Conservation (phyloP, 2,797 vertebrate genomes). For the Peromyscus melanophrys region DNA sequence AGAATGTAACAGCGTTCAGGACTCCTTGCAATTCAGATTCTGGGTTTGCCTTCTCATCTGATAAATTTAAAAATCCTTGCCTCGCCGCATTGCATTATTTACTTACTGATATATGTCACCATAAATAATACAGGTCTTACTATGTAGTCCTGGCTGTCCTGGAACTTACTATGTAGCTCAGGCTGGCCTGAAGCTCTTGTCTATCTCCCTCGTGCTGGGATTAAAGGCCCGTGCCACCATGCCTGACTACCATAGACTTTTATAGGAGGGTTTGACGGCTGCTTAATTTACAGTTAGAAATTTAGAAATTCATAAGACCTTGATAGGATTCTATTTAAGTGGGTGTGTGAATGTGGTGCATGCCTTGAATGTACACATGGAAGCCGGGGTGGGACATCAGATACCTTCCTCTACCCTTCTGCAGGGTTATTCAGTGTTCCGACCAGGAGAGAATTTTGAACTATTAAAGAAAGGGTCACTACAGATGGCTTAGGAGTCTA, state of each 20-base stretch:
- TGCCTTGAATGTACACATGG: background rate
- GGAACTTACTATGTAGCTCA: background rate
- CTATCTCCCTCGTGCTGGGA: too few relatives aligned
- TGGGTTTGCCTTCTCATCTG: conserved; percentile 26
- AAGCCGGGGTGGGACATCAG: background rate
- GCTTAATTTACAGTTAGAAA: conserved; percentile 11
- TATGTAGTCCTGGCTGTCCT: background rate
- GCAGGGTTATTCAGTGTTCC: background rate
- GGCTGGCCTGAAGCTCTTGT: background rate
- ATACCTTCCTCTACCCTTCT: background rate
- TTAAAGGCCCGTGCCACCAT: background rate
- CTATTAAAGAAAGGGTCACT: background rate
- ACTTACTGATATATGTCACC: background rate
- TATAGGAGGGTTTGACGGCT: background rate
- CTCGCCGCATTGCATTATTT: background rate
- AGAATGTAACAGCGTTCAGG: background rate
- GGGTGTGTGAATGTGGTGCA: too few relatives aligned
- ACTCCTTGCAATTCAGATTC: background rate
- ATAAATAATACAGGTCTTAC: background rate
- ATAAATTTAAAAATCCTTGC: background rate
- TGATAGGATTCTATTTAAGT: background rate
- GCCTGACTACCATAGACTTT: background rate
- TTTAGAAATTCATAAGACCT: background rate
- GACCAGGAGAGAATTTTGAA: background rate
- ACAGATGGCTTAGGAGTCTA: background rate